Conservation (phyloP, 2,888 invertebrate genomes). For the Auanema freiburgensis region DNA sequence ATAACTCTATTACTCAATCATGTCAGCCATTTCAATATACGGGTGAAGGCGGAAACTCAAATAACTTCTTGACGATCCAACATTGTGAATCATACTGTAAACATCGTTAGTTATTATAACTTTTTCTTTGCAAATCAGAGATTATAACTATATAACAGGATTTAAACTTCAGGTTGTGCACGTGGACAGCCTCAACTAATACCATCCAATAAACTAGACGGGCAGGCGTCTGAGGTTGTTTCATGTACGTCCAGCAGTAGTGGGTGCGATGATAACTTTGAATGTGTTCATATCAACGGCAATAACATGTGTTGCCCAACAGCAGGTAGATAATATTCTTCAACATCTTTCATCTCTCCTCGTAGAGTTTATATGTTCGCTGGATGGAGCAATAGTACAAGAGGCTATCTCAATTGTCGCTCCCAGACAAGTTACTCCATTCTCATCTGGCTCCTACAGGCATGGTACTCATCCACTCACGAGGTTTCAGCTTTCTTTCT, state of each 20-base stretch:
- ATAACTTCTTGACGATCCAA: constrained; percentile 46
- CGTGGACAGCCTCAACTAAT: constrained; percentile 44
- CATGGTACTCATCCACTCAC: constrained; percentile 26
- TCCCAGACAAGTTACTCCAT: constrained; percentile 20
- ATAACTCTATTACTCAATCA: constrained; percentile 35
- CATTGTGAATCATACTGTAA: constrained; percentile 55
- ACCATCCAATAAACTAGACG: constrained; percentile 1
- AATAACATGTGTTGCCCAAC: constrained; percentile 15
- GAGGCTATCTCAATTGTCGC: constrained; percentile 21
- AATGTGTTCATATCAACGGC: constrained; percentile 8
- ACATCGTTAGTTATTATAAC: constrained; percentile 30
- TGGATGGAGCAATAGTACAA: constrained; percentile 11
- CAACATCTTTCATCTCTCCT: constrained; percentile 1
- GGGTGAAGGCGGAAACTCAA: constrained; percentile 55
- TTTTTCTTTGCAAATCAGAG: neutral
- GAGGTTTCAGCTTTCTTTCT: constrained; percentile 9
- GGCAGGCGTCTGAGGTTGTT: neutral
- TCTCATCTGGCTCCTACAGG: constrained; percentile 41
- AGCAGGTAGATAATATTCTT: neutral
- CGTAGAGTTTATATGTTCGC: constrained; percentile 9
- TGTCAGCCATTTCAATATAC: constrained; percentile 49
- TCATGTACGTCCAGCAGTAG: constrained; percentile 10
- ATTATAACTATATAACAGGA: constrained; percentile 7
- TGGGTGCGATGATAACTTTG: constrained; percentile 7
- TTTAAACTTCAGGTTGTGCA: constrained; percentile 37